phyloP scores from a whole-genome alignment of 2,797 vertebrate genomes.

The Darevskia mixta region DNA sequence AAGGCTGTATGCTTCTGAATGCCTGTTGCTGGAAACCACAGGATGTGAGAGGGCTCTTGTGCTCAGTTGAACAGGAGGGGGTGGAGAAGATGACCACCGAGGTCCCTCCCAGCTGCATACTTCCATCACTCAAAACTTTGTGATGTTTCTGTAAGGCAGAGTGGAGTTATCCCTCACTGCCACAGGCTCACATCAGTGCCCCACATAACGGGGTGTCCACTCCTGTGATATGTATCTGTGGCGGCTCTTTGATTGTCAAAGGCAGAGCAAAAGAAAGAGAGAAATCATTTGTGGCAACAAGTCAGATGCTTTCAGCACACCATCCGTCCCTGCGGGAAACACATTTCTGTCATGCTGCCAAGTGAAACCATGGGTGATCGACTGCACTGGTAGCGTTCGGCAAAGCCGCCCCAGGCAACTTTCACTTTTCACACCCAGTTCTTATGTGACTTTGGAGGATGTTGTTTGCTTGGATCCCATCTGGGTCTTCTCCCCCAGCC shows the following conservation, averaged over 20 bases:
- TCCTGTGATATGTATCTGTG: not conserved
- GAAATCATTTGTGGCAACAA: not conserved
- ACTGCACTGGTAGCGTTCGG: conserved; percentile 57
- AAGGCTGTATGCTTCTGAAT: no score
- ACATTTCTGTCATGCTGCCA: conserved; percentile 65
- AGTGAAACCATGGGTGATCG: conserved; percentile 65
- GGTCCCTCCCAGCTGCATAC: no score
- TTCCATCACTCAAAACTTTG: not conserved
- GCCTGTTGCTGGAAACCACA: no score
- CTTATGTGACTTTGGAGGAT: conserved; percentile 65
- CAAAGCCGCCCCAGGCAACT: conserved; percentile 65
- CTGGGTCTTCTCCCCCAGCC: conserved; percentile 53
- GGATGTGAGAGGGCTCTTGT: no score
- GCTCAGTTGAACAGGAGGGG: no score
- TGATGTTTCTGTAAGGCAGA: not conserved
- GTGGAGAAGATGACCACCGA: no score
- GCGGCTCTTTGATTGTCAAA: not conserved
- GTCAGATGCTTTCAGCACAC: not conserved
- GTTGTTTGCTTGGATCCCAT: conserved; percentile 70
- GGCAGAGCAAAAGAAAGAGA: accelerated
- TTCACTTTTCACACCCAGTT: conserved; percentile 70
- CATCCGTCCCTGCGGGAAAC: conserved; percentile 43
- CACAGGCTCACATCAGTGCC: no score
- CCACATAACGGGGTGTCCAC: not conserved
- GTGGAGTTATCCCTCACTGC: not conserved